Base-by-base conservation (phyloP, 1,140 invertebrate genomes). In the Callitettix versicolor region DNA sequence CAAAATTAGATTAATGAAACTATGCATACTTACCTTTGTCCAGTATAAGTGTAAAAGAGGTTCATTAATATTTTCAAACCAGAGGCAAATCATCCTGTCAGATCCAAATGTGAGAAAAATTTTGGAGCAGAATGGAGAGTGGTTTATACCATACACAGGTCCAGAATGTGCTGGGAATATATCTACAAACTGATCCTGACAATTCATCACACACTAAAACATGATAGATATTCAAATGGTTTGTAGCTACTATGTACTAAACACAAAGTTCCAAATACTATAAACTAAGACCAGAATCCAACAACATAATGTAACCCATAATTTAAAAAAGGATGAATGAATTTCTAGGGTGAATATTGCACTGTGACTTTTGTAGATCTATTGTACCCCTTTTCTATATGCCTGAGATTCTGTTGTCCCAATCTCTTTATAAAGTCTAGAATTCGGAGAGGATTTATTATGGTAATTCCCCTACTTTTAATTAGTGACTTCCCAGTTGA, bases 41-140 rank as follows among this genome's bases (percentile, higher is more conserved):
- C 38, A 55, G 34, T 46, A 52, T 3, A 65, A 30, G 6, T 58
- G 60, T 9, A 64, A 41, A 0, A 66, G 15, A 3, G 65, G 65
- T 12, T 61, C 56, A 11, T 43, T 40, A 6, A 65, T 24, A n/a
- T 52, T 58, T 41, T 73, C 68, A 57, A 75, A 70, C 78, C 78
- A 80, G 22, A 79, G 73, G 59, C 76, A 73, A 0, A 79, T 69
- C 20, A 67, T 70, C 73, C 76, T 77, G 63, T 79, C 78, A 15
- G 75, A 73, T 55, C 76, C 76, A 61, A 74, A 77, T 6, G 75
- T 77, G 4, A 77, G 65, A 58, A 76, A 78, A 20, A 80, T 69
- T n/a, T 68, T 66, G 2, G 68, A 62, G 62, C 76, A 74, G 59
- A 69, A 78, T 1, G 68, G 66, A 56, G 78, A 79, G 74, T 77